Evolutionary conservation across 1,140 invertebrate species (phyloP).

Genomic region (Drosophila nannoptera): DNA sequence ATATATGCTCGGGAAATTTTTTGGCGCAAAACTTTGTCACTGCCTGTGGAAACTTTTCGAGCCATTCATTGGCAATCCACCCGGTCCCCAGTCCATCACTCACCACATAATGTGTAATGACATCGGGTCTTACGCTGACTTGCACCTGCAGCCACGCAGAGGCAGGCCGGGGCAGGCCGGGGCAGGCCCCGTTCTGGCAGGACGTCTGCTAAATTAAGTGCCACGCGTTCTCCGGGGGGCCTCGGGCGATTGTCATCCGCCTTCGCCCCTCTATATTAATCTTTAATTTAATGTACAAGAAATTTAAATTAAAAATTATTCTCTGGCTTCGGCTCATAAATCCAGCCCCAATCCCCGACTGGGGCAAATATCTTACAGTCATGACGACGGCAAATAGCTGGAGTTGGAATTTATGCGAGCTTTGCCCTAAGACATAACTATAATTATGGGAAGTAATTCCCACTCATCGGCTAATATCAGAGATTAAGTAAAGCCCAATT

Average conservation of each 20-base stretch:
- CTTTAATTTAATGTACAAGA: conserved; percentile 39
- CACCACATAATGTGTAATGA: conserved; percentile 31
- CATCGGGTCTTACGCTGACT: conserved; percentile 27
- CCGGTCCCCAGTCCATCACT: not conserved
- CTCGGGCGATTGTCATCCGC: conserved; percentile 38
- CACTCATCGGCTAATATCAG: too few relatives aligned
- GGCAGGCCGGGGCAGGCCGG: conserved; percentile 11
- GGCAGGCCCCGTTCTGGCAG: conserved; percentile 56
- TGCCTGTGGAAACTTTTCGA: conserved; percentile 59
- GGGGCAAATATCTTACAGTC: too few relatives aligned
- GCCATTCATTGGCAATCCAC: not conserved
- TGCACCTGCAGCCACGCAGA: conserved; percentile 55
- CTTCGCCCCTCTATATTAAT: conserved; percentile 56
- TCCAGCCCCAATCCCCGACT: too few relatives aligned
- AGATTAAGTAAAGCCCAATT: too few relatives aligned
- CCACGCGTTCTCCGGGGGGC: conserved; percentile 50
- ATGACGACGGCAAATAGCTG: too few relatives aligned
- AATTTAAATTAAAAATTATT: conserved; percentile 61
- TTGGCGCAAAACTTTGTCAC: conserved; percentile 62
- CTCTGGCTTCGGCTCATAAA: too few relatives aligned
- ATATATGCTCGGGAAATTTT: conserved; percentile 62
- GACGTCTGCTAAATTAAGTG: conserved; percentile 75
- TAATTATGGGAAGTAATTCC: too few relatives aligned
- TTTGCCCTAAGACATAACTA: too few relatives aligned
- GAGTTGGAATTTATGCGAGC: too few relatives aligned